Evolutionary conservation across 2,797 vertebrate species (phyloP), one percentile per base, ranked within the genome.

Genomic region (Lacerta viridis): DNA sequence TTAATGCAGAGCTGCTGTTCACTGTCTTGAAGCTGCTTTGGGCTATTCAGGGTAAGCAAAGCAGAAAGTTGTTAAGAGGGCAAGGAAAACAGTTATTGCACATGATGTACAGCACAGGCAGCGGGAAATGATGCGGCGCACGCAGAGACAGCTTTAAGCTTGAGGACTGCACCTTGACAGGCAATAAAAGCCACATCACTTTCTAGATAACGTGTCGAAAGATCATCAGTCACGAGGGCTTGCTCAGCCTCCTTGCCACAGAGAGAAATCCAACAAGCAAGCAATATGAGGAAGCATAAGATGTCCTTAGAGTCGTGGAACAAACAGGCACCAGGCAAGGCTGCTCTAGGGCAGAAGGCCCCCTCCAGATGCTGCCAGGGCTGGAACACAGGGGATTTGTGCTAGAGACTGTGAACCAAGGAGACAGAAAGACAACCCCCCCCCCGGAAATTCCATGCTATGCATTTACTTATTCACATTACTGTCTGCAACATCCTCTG

Each of bases 21-120:
- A 99, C 98, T 6, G 97, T 98, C 98, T 98, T 98, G 98, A 99
- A 99, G 97, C 97, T 98, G 98, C 98, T 98, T 95, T 98, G 98
- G 96, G 97, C 99, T 99, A 96, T 90, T 80, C 90, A 93, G 94
- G 91, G 96, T 87, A 93, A 95, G 96, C 94, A 97, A 91, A 96
- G 95, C 93, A 96, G 95, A 93, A 94, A 94, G 94, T 92, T 87
- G 94, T 97, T 93, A 96, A 74, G 87, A 68, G 59, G 0, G 88
- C 80, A 88, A 93, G 92, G 87, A 92, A 75, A 94, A 88, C 88
- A 43, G 91, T 94, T 86, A 91, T 77, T 74, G 91, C 92, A 95
- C 94, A 93, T 74, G 93, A 93, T 85, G 90, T 88, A 93, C 79
- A 43, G 91, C 66, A 87, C 92, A 90, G 41, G 90, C 33, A 75